Percentiles rank a stretch among this genome's conserved stretches.
Conservation (phyloP, 2,113 vertebrate genomes). For the zebrafish (Danio rerio) region DNA sequence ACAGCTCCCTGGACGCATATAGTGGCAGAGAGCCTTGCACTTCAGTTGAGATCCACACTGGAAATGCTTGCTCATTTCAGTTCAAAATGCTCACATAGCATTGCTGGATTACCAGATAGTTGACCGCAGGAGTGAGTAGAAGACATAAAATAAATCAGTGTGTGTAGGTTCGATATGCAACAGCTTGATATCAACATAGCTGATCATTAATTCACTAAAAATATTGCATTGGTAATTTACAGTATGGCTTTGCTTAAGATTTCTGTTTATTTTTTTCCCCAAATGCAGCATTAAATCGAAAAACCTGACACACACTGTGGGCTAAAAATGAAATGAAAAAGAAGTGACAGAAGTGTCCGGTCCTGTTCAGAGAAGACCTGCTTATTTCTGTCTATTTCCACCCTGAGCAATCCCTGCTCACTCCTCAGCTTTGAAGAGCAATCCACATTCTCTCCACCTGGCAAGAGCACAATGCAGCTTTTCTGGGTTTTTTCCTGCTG, state of each 20-base stretch:
- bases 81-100: not conserved
- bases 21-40: not conserved
- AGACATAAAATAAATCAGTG: not conserved
- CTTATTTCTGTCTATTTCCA: conserved; percentile 21
- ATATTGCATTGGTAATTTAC: not conserved
- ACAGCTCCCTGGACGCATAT: conserved; percentile 8
- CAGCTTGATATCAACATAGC: not conserved
- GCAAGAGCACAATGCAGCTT: not conserved
- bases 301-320: not conserved
- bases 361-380: not conserved
- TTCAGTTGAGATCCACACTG: conserved; percentile 5
- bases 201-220: not conserved
- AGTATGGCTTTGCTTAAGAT: not conserved
- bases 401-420: conserved; percentile 11
- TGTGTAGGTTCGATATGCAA: not conserved
- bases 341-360: not conserved
- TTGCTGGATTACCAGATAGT: not conserved
- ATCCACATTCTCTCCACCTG: conserved; percentile 15
- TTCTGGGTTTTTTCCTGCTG: not conserved
- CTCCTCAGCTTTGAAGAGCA: conserved; percentile 19
- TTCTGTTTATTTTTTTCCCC: not conserved
- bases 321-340: not conserved
- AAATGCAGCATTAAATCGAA: not conserved
- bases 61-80: not conserved
- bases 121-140: not conserved